phyloP scores from a whole-genome alignment of 2,113 vertebrate species.

The Bufo bufo region DNA sequence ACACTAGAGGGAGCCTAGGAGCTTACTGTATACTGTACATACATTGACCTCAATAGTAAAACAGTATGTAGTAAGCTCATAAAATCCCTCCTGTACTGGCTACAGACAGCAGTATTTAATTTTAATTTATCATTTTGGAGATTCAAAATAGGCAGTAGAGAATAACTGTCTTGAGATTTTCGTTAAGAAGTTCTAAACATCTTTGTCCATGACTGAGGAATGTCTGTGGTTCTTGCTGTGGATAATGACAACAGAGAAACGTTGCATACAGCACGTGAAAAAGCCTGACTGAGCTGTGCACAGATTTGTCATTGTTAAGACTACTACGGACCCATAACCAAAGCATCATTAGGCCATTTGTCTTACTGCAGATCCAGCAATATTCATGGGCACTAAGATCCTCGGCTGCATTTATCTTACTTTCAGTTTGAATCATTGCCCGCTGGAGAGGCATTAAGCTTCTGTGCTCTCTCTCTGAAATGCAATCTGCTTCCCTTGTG shows the following conservation, averaged over 20 bases:
- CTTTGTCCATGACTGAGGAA: not conserved
- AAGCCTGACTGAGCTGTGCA: not conserved
- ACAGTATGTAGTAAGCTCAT: not conserved
- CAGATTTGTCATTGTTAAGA: slow-evolving; percentile 52
- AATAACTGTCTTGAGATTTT: not conserved
- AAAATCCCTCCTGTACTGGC: not conserved
- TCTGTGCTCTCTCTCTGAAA: not conserved
- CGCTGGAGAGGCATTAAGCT: slow-evolving; percentile 20
- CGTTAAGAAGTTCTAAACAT: not conserved
- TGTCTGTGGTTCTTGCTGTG: not conserved
- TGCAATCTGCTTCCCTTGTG: slow-evolving; percentile 27
- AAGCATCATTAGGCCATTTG: slow-evolving; percentile 53
- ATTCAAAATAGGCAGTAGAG: not conserved
- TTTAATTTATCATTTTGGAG: not conserved
- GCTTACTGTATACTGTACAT: not conserved
- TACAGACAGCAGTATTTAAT: not conserved
- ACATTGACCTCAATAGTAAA: not conserved
- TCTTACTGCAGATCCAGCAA: slow-evolving; percentile 45
- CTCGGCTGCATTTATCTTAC: slow-evolving; percentile 35
- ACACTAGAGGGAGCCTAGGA: not conserved
- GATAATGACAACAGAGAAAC: not conserved
- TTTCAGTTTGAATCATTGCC: slow-evolving; percentile 43
- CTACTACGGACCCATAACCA: slow-evolving; percentile 36
- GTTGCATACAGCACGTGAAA: not conserved
- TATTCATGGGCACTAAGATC: slow-evolving; percentile 26